Conservation (phyloP, 2,888 invertebrate species). For the Melieria crassipennis region DNA sequence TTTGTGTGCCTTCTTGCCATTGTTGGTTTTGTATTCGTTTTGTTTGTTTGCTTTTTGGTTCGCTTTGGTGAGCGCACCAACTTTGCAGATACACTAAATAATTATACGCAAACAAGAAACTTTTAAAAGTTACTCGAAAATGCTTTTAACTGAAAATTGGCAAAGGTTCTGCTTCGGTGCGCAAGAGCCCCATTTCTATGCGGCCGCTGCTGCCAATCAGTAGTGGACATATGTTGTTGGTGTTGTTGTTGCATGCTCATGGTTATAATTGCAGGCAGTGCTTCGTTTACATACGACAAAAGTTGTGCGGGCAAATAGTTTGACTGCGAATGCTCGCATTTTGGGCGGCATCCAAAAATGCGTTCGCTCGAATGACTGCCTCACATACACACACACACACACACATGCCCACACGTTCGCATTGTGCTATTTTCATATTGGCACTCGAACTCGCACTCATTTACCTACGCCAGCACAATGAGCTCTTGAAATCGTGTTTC, state of each 20-base stretch:
- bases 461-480: neutral
- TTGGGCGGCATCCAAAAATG: slow-evolving; percentile 31
- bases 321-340: slow-evolving; percentile 14
- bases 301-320: slow-evolving; percentile 15
- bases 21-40: neutral
- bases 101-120: slow-evolving; percentile 42
- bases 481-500: neutral
- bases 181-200: slow-evolving; percentile 31
- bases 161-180: slow-evolving; percentile 47
- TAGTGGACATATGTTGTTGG: neutral
- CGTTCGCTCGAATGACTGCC: slow-evolving; percentile 1
- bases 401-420: neutral
- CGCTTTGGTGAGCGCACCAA: slow-evolving; percentile 3
- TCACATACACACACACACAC: no score
- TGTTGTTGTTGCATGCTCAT: neutral
- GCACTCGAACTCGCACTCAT: slow-evolving; percentile 4
- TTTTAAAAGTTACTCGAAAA: slow-evolving; percentile 53
- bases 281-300: neutral
- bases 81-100: slow-evolving; percentile 42
- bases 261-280: no score
- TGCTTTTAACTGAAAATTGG: slow-evolving; percentile 56
- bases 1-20: no score
- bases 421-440: slow-evolving; percentile 26
- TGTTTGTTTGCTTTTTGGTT: neutral
- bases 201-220: neutral